Evolutionary conservation across 2,113 vertebrate species (phyloP), one percentile per base, ranked within the genome.

Genomic region (Dromiciops gliroides): DNA sequence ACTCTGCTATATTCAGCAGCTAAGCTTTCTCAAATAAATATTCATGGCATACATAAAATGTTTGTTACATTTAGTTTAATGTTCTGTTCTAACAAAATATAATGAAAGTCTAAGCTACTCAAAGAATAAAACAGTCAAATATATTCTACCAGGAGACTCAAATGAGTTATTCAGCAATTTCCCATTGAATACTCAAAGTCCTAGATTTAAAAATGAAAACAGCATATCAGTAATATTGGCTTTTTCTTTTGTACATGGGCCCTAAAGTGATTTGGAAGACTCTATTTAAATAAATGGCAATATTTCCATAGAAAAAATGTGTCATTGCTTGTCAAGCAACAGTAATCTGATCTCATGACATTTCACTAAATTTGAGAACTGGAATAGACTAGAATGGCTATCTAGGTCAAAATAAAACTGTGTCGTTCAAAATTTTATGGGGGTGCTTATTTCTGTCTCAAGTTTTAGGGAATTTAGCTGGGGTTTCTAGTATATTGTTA

Each of bases 1-100:
- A 88, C 23, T 91, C 6, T 89, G 50, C 53, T 92, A 10, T 92
- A 23, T 50, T 60, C 94, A 95, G 83, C 11, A 88, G 89, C 83
- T 37, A 52, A 90, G 8, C n/a, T 92, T 91, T 92, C 25, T 16
- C 88, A 53, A 89, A 90, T 94, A 95, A 96, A 93, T 97, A 92
- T 90, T 95, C 52, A 94, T 93, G 9, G 95, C 28, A 9, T 60
- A 49, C 90, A 90, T 83, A 92, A 94, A 51, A 93, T 31, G 3
- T 91, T 95, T 95, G 6, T 88, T 94, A 10, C 25, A 50, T 92
- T 90, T 96, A 92, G 91, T 51, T 11, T 60, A 94, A 60, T 92
- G 31, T 92, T 22, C 6, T 44, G 52, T 92, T 95, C 75, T 92
- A 94, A 90, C 67, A 95, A 96, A 91, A 83, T 24, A 12, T 49